A percentile compares a stretch with the other conserved stretches of the same genome.
These are phyloP conservation scores for Aldrovandia affinis DNA, from an alignment of 2,797 vertebrate genomes.

Conservation along the genomic window DNA sequence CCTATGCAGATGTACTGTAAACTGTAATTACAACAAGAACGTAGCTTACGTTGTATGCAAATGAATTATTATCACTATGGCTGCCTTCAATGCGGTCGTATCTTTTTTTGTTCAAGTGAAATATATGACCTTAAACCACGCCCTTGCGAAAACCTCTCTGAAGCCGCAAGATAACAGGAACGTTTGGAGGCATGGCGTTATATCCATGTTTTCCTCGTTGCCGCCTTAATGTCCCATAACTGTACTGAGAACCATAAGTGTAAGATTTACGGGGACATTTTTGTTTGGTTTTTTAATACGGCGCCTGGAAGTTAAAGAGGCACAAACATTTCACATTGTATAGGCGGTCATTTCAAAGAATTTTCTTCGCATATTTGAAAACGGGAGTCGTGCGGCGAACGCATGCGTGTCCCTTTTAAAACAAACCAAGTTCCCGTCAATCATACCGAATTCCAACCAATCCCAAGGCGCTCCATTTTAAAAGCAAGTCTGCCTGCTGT, in stretches of 20 bases:
- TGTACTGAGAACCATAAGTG: neutral
- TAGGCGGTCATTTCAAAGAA: constrained; percentile 96
- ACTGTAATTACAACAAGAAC: neutral
- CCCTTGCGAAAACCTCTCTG: constrained; percentile 5
- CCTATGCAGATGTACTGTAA: neutral
- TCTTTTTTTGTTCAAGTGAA: neutral
- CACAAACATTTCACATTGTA: constrained; percentile 70
- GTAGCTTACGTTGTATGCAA: neutral
- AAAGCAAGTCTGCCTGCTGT: constrained; percentile 97
- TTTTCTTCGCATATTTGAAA: constrained; percentile 93
- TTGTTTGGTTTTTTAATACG: constrained; percentile 46
- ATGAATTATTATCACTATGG: neutral
- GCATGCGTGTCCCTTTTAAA: constrained; percentile 96
- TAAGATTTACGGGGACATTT: neutral
- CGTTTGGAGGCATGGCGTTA: neutral
- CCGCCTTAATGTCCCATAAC: neutral
- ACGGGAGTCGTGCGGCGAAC: constrained; percentile 93
- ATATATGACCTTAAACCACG: constrained; percentile 6
- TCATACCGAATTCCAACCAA: constrained; percentile 90
- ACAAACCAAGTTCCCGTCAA: constrained; percentile 97
- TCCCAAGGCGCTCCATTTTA: constrained; percentile 88
- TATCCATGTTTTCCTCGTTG: neutral
- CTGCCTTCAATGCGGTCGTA: neutral
- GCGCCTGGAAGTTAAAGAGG: constrained; percentile 64
- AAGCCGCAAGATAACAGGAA: neutral